A percentile compares a stretch with the other conserved stretches of the same genome.
Conservation (phyloP, 2,888 invertebrate species). For the Adineta ricciae region DNA sequence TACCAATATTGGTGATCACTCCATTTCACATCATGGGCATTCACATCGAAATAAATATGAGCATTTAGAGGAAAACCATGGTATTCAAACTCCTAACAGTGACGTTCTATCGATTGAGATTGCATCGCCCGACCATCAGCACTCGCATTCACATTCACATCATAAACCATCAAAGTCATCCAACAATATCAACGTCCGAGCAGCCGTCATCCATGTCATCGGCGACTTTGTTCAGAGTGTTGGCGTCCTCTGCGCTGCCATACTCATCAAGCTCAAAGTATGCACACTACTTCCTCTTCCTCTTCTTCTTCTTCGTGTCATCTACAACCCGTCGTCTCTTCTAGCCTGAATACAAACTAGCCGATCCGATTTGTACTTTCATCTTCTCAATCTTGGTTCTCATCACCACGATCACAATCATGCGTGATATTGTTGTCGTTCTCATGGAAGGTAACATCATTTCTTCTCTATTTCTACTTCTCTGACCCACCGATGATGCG, state of each 20-base stretch:
- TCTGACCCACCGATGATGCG: too few species aligned
- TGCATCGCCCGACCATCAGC: not conserved
- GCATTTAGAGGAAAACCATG: not conserved
- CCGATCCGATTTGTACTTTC: constrained; percentile 67
- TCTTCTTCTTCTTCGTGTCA: not conserved
- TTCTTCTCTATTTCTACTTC: not conserved
- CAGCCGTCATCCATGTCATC: constrained; percentile 87
- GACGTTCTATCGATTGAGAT: not conserved
- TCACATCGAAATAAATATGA: not conserved
- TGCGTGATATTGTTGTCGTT: constrained; percentile 64
- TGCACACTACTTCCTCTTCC: not conserved
- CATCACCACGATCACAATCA: constrained; percentile 64
- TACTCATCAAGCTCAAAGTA: constrained; percentile 24
- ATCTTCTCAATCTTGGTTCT: constrained; percentile 70
- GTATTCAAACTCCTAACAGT: not conserved
- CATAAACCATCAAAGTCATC: not conserved
- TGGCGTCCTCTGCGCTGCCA: constrained; percentile 29
- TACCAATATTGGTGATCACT: not conserved
- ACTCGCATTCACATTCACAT: too few species aligned
- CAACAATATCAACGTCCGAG: constrained; percentile 62
- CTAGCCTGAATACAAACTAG: constrained; percentile 29
- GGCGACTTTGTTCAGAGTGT: constrained; percentile 61
- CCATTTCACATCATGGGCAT: not conserved
- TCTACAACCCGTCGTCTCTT: not conserved
- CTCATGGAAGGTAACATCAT: constrained; percentile 61